These are phyloP conservation scores for Bellardia bayeri DNA, from an alignment of 2,888 invertebrate genomes.

Conservation along the genomic window DNA sequence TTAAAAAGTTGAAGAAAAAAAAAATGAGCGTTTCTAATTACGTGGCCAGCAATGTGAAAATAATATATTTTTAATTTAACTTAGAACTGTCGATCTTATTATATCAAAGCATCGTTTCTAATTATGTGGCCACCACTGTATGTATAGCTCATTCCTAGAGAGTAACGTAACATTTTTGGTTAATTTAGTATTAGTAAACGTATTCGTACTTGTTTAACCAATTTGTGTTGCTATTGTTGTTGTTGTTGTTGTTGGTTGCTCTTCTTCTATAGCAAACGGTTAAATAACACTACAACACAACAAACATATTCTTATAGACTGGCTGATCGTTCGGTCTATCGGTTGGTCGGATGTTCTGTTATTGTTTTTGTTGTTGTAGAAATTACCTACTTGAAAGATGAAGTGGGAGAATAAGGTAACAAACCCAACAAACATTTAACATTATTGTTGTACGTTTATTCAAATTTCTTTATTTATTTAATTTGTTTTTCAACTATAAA, in stretches of 20 bases:
- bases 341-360: slow-evolving; percentile 9
- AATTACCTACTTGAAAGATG: too few relatives aligned
- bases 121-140: background rate
- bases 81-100: too few relatives aligned
- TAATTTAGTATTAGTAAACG: background rate
- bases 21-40: too few relatives aligned
- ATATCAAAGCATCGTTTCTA: background rate
- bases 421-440: slow-evolving; percentile 23
- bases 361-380: background rate
- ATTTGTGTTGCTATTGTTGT: background rate
- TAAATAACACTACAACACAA: slow-evolving; percentile 11
- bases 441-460: slow-evolving; percentile 19
- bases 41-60: too few relatives aligned
- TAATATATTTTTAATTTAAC: too few relatives aligned
- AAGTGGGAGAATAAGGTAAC: background rate
- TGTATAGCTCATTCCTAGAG: background rate
- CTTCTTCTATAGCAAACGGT: background rate
- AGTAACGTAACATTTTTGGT: background rate
- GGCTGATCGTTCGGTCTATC: background rate
- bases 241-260: background rate
- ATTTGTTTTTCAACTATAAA: background rate
- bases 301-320: background rate
- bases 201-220: background rate
- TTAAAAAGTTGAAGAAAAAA: too few relatives aligned
- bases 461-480: background rate